phyloP scores from a whole-genome alignment of 2,888 invertebrate genomes.

The Polymixis flavicincta region DNA sequence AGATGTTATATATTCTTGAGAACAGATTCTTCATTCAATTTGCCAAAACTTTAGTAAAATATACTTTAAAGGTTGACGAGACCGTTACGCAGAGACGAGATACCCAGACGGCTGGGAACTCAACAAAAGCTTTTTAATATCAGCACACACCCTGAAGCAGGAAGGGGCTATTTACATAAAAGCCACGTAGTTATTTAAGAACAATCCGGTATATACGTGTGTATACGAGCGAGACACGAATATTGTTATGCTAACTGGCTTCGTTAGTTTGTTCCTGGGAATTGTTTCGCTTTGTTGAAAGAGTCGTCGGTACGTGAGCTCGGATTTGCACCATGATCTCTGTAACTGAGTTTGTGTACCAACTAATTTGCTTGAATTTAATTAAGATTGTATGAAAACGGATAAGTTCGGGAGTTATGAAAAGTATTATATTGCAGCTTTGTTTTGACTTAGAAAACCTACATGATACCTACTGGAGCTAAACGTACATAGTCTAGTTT shows the following conservation, averaged over 20 bases:
- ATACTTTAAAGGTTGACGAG: slow-evolving; percentile 61
- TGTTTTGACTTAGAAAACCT: slow-evolving; percentile 24
- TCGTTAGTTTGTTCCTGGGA: slow-evolving; percentile 89
- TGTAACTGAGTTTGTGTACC: slow-evolving; percentile 68
- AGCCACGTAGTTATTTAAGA: slow-evolving; percentile 85
- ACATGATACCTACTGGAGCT: not conserved
- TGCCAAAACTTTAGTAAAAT: slow-evolving; percentile 37
- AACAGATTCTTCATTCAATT: slow-evolving; percentile 17
- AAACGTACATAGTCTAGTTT: not conserved
- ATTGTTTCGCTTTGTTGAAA: slow-evolving; percentile 86
- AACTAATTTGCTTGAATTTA: slow-evolving; percentile 80
- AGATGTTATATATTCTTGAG: slow-evolving; percentile 1
- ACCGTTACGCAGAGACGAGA: slow-evolving; percentile 72
- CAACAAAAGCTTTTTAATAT: slow-evolving; percentile 89
- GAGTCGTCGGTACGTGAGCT: slow-evolving; percentile 77
- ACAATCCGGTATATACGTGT: slow-evolving; percentile 78
- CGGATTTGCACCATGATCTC: slow-evolving; percentile 82
- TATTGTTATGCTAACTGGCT: slow-evolving; percentile 90
- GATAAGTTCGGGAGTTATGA: slow-evolving; percentile 52
- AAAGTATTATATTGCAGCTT: slow-evolving; percentile 45
- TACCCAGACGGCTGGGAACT: slow-evolving; percentile 74
- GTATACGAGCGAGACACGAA: slow-evolving; percentile 78
- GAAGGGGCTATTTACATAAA: slow-evolving; percentile 87
- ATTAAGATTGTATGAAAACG: slow-evolving; percentile 65
- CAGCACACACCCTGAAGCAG: slow-evolving; percentile 84